A percentile compares a stretch with the other conserved stretches of the same genome.
These are phyloP conservation scores for Clistopyga incitator DNA, from an alignment of 2,888 invertebrate genomes.

Conservation along the genomic window DNA sequence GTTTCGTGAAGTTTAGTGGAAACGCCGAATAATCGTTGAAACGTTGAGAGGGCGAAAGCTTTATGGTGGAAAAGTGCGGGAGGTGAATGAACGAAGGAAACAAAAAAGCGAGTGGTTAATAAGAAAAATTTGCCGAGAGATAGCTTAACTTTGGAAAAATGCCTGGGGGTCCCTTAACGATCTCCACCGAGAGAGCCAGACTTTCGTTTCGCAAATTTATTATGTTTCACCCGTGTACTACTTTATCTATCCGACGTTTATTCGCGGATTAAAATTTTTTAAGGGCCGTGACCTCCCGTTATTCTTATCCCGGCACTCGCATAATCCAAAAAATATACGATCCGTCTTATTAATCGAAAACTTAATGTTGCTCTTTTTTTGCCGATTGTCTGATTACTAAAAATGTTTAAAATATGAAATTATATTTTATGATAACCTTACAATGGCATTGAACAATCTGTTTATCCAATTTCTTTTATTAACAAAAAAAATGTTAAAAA, in stretches of 20 bases:
- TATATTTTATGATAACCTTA: background rate
- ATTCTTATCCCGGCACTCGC: background rate
- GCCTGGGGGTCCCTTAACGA: constrained; percentile 35
- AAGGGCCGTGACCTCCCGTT: constrained; percentile 27
- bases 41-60: constrained; percentile 19
- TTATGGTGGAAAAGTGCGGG: constrained; percentile 24
- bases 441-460: background rate
- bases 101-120: constrained; percentile 52
- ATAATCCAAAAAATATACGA: background rate
- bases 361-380: constrained; percentile 40
- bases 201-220: constrained; percentile 57
- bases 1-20: constrained; percentile 52
- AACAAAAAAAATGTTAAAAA: no score
- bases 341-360: constrained; percentile 20
- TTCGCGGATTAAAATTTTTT: constrained; percentile 58
- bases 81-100: constrained; percentile 33
- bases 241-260: constrained; percentile 35
- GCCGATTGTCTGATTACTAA: constrained; percentile 4
- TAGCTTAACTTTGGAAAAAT: constrained; percentile 31
- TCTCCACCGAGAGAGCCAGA: constrained; percentile 16
- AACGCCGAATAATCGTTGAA: constrained; percentile 56
- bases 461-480: background rate
- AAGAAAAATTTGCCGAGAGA: constrained; percentile 55
- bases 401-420: background rate
- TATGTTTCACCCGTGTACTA: constrained; percentile 12